phyloP scores from a whole-genome alignment of 2,888 invertebrate species.

The Pediacus dermestoides region DNA sequence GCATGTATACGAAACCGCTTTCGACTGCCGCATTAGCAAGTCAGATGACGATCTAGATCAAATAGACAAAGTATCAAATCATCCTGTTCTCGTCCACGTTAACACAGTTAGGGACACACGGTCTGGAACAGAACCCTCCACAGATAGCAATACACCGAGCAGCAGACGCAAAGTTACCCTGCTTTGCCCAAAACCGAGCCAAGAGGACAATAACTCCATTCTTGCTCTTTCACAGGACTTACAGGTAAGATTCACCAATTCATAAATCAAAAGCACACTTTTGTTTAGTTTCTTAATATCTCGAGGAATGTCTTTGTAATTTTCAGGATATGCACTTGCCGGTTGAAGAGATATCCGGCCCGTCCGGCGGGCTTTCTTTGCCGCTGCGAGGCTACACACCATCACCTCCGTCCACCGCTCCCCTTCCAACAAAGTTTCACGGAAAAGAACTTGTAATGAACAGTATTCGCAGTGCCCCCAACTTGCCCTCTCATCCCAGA shows the following conservation, averaged over 20 bases:
- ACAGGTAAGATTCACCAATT: conserved; percentile 51
- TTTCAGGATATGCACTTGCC: conserved; percentile 61
- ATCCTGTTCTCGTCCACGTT: conserved; percentile 66
- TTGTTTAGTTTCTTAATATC: too few relatives aligned
- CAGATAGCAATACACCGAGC: conserved; percentile 43
- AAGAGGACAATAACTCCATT: conserved; percentile 57
- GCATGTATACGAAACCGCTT: conserved; percentile 85
- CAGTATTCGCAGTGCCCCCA: conserved; percentile 78
- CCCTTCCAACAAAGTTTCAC: conserved; percentile 76
- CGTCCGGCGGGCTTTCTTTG: conserved; percentile 57
- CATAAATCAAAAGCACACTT: too few relatives aligned
- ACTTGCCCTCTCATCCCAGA: conserved; percentile 65
- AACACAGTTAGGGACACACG: conserved; percentile 40
- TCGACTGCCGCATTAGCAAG: conserved; percentile 80
- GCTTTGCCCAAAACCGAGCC: conserved; percentile 56
- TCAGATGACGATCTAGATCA: conserved; percentile 78
- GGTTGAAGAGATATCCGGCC: conserved; percentile 54
- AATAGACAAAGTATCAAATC: conserved; percentile 77
- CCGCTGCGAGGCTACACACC: conserved; percentile 72
- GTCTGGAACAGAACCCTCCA: conserved; percentile 29
- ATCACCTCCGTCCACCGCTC: conserved; percentile 81
- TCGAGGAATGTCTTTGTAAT: conserved; percentile 6
- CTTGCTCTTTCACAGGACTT: conserved; percentile 44
- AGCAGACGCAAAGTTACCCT: conserved; percentile 56
- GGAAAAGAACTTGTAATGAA: conserved; percentile 64